phyloP scores from a whole-genome alignment of 1,140 invertebrate genomes.

The Papilio xuthus region DNA sequence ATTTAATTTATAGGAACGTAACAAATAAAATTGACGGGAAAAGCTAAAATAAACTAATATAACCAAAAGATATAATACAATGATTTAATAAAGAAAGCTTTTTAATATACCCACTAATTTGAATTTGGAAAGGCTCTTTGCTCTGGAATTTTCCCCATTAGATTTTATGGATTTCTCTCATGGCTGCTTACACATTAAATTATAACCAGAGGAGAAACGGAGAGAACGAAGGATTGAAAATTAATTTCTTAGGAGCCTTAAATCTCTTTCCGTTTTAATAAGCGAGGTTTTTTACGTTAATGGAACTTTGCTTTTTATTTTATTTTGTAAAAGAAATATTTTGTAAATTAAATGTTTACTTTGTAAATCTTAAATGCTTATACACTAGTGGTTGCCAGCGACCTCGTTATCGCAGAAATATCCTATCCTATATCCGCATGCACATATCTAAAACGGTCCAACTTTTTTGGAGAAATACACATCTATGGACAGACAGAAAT shows the following conservation, averaged over 20 bases:
- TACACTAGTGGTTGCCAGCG: too few relatives aligned
- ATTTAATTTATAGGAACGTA: background rate
- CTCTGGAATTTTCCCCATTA: slow-evolving; percentile 71
- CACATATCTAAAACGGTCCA: too few relatives aligned
- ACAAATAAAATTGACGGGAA: background rate
- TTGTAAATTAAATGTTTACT: background rate
- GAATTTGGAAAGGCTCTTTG: slow-evolving; percentile 68
- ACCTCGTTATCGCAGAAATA: too few relatives aligned
- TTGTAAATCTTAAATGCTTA: background rate
- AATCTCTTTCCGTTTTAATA: slow-evolving; percentile 31
- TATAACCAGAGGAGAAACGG: slow-evolving; percentile 67
- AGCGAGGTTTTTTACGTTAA: slow-evolving; percentile 9
- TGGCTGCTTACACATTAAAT: slow-evolving; percentile 76
- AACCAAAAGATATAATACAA: background rate
- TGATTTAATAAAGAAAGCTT: slow-evolving; percentile 24
- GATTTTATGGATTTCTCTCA: slow-evolving; percentile 75
- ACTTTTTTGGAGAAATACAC: too few relatives aligned
- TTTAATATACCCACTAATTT: slow-evolving; percentile 62
- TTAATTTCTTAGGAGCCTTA: slow-evolving; percentile 60
- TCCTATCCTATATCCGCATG: too few relatives aligned
- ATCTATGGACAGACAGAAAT: too few relatives aligned
- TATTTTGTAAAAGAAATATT: background rate
- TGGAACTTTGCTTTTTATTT: background rate
- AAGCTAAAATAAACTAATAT: background rate
- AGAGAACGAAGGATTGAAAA: slow-evolving; percentile 60